Base-by-base conservation (phyloP, 2,888 invertebrate species). In the Noctua fimbriata region DNA sequence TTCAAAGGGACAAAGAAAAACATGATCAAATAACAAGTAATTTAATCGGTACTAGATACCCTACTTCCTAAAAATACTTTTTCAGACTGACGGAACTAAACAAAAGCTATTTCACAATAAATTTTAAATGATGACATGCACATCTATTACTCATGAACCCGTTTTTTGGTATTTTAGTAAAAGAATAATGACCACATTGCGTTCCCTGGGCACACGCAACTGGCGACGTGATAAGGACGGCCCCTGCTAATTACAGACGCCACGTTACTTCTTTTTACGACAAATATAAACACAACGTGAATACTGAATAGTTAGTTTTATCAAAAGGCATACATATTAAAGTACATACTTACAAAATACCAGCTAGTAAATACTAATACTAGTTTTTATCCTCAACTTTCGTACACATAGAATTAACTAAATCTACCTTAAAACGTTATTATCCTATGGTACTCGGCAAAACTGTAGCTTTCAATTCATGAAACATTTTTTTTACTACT, bases 101-200 rank as follows among this genome's bases (percentile, higher is more conserved):
- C 28, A n/a, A 18, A 72, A 72, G 2, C 12, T 14, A 41, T 21
- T 49, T 14, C 1, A 49, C 3, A 1, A 18, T 60, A 12, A 28
- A 71, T 82, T 66, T 47, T 65, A 60, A 41, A 12, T 63, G 14
- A 41, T 55, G 47, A 16, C 76, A 58, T 83, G 63, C 41, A 44
- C 36, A 52, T 14, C 4, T 65, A 55, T 69, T 83, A 69, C n/a
- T 73, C 60, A 72, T 73, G 73, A 73, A 73, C 73, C 49, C 18
- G 36, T 81, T 81, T 36, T 88, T 70, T 41, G 76, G 75, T 79
- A 83, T 86, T 86, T 79, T 76, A 36, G 41, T 87, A n/a, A 10
- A 73, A 71, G 69, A 83, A 87, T 88, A 74, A 86, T 58, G 76
- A 65, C 24, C 87, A 74, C 89, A 76, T 78, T 88, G 75, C 76